Conservation (phyloP, 2,888 invertebrate species). For the Esperia sulphurella region DNA sequence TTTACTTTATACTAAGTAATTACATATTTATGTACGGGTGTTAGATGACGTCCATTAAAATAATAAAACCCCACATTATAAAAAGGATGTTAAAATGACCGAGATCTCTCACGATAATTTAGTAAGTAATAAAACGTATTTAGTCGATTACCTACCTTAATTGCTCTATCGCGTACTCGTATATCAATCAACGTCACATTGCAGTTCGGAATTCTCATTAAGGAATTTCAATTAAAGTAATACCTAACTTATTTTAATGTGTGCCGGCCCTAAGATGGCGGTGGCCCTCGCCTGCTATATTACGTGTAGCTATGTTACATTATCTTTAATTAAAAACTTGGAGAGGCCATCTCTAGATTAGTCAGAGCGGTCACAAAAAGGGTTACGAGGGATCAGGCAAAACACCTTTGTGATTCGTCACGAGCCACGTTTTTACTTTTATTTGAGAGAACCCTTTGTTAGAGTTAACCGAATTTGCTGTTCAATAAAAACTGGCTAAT, state of each 20-base stretch:
- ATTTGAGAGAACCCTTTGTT: slow-evolving; percentile 73
- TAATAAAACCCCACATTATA: neutral
- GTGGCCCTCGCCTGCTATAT: slow-evolving; percentile 31
- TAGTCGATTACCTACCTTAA: slow-evolving; percentile 3
- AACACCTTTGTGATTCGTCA: slow-evolving; percentile 76
- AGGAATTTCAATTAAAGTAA: slow-evolving; percentile 23
- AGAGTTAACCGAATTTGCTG: slow-evolving; percentile 75
- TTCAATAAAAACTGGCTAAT: slow-evolving; percentile 73
- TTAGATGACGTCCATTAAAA: neutral
- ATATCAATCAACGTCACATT: slow-evolving; percentile 31
- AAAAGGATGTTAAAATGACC: neutral
- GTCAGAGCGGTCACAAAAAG: slow-evolving; percentile 71
- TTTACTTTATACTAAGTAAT: no score
- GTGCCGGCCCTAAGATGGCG: slow-evolving; percentile 37
- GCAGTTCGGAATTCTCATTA: slow-evolving; percentile 26
- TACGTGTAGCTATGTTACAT: slow-evolving; percentile 72
- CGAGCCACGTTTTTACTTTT: slow-evolving; percentile 73
- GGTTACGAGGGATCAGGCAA: slow-evolving; percentile 64
- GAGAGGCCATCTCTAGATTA: slow-evolving; percentile 71
- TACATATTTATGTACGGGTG: neutral
- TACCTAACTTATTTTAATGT: slow-evolving; percentile 28
- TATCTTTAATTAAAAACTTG: slow-evolving; percentile 75
- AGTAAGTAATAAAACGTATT: slow-evolving; percentile 1
- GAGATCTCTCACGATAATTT: neutral
- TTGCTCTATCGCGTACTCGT: slow-evolving; percentile 7